Percentiles rank a stretch among this genome's conserved stretches.
Evolutionary conservation across 2,113 vertebrate species (phyloP).

Genomic region (Ailurus styani): DNA sequence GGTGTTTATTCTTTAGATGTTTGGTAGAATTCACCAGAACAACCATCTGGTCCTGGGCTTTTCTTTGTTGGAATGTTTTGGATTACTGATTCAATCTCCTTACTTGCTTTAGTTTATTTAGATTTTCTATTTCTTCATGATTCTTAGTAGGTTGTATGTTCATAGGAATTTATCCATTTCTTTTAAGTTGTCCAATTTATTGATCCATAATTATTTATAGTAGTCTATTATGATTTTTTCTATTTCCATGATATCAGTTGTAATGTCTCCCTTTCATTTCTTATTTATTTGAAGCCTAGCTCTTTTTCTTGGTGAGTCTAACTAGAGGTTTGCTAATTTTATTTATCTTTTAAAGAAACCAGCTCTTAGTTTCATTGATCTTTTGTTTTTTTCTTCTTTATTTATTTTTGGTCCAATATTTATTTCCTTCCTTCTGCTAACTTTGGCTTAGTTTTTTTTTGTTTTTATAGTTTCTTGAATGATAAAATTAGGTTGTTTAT

Average conservation of each 20-base stretch:
- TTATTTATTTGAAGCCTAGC: not conserved
- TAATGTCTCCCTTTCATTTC: not conserved
- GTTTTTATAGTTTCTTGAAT: not conserved
- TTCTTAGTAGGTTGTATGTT: not conserved
- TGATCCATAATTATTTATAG: not conserved
- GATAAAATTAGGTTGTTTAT: not conserved
- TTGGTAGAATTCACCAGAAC: not conserved
- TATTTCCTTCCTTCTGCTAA: not conserved
- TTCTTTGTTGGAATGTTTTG: not conserved
- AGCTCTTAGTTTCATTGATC: not conserved
- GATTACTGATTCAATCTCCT: not conserved
- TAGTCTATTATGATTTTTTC: not conserved
- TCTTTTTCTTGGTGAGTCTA: not conserved
- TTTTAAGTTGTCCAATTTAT: not conserved
- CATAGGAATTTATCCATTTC: not conserved
- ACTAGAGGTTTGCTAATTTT: not conserved
- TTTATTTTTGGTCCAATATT: not conserved
- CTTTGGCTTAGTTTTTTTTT: not conserved
- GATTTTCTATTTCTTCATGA: not conserved
- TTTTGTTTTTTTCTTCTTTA: not conserved
- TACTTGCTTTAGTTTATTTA: not conserved
- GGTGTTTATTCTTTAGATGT: not conserved
- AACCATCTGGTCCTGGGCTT: not conserved
- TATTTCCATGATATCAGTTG: not conserved
- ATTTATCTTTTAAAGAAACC: not conserved